Percentiles rank a stretch among this genome's conserved stretches.
phyloP scores from a whole-genome alignment of 2,888 invertebrate species.

The Xestia rhomboidea region DNA sequence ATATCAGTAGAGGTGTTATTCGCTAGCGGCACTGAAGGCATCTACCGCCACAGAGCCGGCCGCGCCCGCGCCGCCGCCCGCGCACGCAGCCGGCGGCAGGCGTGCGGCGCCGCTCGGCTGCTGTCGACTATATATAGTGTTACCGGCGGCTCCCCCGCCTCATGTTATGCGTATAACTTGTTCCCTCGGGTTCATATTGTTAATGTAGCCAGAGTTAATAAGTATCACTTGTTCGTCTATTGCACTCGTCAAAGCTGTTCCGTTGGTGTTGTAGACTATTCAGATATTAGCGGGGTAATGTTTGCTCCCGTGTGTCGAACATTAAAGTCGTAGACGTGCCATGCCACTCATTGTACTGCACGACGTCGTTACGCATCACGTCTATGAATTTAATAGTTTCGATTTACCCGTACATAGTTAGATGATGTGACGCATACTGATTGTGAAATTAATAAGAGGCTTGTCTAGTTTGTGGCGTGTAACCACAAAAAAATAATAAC shows the following conservation, averaged over 20 bases:
- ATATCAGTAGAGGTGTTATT: constrained; percentile 81
- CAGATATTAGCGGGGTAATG: constrained; percentile 78
- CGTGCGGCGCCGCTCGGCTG: constrained; percentile 26
- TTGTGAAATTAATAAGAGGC: constrained; percentile 57
- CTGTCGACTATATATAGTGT: constrained; percentile 82
- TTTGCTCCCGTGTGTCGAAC: constrained; percentile 74
- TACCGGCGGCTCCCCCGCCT: constrained; percentile 75
- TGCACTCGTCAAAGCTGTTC: constrained; percentile 89
- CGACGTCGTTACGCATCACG: constrained; percentile 62
- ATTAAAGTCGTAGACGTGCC: constrained; percentile 75
- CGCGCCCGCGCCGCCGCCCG: constrained; percentile 8
- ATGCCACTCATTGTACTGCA: constrained; percentile 56
- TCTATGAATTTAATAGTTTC: constrained; percentile 73
- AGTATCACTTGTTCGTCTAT: constrained; percentile 90
- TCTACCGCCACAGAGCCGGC: constrained; percentile 37
- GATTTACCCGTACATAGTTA: constrained; percentile 67
- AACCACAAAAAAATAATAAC: constrained; percentile 36
- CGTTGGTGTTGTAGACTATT: constrained; percentile 84
- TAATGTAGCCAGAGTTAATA: constrained; percentile 87
- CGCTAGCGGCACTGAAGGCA: constrained; percentile 68
- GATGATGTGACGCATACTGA: constrained; percentile 76
- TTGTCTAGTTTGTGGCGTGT: constrained; percentile 65
- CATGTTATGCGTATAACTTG: constrained; percentile 81
- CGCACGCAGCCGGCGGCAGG: too few relatives aligned
- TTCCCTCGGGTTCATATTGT: constrained; percentile 87